Base-by-base conservation (phyloP, 2,888 invertebrate species). In the Trachelus iudaicus region DNA sequence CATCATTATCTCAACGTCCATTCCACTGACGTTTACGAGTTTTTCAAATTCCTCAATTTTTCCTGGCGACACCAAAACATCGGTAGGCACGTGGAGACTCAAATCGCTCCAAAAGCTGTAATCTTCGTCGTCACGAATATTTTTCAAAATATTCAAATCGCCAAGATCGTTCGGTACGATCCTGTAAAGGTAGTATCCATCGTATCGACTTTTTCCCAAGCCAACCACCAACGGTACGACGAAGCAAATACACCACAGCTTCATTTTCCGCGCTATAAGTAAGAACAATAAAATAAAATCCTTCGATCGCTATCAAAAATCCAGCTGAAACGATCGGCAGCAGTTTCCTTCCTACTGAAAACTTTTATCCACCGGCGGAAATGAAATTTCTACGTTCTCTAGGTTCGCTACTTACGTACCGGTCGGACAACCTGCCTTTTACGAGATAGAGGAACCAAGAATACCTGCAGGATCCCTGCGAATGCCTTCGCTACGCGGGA, bases 21-120 rank as follows among this genome's bases (percentile, higher is more conserved):
- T 89, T 4, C 90, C 88, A 76, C 89, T 86, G 0, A 87, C 75
- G 2, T 90, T 86, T n/a, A 93, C 86, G 0, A 92, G 85, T 69
- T 91, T 92, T 88, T 91, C 87, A 81, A 95, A 93, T 0, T 92
- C 89, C 0, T 76, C 77, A 73, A 92, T 87, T 34, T 92, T 89
- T 15, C 92, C 89, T 0, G 95, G 94, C 13, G 92, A 91, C 0
- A 95, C 94, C 94, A 95, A 94, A 0, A 95, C 90, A 71, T 93
- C 92, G 23, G 93, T 33, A 6, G 71, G 71, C 31, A 31, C 31
- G 15, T 71, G 31, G 0, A 71, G 33, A 13, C 34, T 35, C 13
- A 31, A 0, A 4, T 23, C 40, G 11, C 40, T 34, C 77, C 77
- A 75, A n/a, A 77, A 69, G 30, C 40, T 75, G 40, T 75, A 77